A percentile compares a stretch with the other conserved stretches of the same genome.
Evolutionary conservation across 2,797 vertebrate genomes (phyloP).

Genomic region (Serranus cabrilla): DNA sequence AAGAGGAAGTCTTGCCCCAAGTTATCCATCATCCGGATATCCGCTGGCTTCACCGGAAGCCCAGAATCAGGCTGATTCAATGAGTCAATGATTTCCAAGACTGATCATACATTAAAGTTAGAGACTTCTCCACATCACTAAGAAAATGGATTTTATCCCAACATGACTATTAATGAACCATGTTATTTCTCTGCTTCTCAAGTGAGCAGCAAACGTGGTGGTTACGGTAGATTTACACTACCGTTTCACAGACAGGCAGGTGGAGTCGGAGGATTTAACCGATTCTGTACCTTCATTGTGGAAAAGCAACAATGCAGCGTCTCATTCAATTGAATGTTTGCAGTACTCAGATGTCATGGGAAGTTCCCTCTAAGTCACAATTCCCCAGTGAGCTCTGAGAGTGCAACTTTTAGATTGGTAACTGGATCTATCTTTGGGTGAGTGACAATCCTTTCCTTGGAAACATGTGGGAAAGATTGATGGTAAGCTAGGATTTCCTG

Average conservation of each 20-base stretch:
- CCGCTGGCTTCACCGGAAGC: no score
- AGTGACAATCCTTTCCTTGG: constrained; percentile 36
- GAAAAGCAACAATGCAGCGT: constrained; percentile 49
- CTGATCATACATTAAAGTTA: neutral
- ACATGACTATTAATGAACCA: constrained; percentile 8
- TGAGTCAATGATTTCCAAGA: no score
- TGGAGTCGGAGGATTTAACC: constrained; percentile 24
- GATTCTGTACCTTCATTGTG: constrained; percentile 42
- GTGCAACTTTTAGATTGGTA: constrained; percentile 34
- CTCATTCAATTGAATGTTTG: constrained; percentile 47
- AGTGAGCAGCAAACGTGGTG: constrained; percentile 20
- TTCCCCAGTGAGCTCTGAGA: constrained; percentile 26
- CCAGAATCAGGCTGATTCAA: no score
- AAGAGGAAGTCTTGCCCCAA: no score
- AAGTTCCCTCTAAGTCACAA: constrained; percentile 66
- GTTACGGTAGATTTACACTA: constrained; percentile 21
- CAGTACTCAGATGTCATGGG: constrained; percentile 73
- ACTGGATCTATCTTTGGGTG: constrained; percentile 44
- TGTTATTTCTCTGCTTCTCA: constrained; percentile 14
- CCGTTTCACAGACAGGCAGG: constrained; percentile 31
- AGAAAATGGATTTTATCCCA: neutral
- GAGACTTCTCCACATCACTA: neutral
- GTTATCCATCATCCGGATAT: no score
- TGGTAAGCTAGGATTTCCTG: constrained; percentile 32
- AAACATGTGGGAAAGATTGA: constrained; percentile 41